Conservation (phyloP, 1,140 invertebrate genomes). For the Heterodera schachtii region DNA sequence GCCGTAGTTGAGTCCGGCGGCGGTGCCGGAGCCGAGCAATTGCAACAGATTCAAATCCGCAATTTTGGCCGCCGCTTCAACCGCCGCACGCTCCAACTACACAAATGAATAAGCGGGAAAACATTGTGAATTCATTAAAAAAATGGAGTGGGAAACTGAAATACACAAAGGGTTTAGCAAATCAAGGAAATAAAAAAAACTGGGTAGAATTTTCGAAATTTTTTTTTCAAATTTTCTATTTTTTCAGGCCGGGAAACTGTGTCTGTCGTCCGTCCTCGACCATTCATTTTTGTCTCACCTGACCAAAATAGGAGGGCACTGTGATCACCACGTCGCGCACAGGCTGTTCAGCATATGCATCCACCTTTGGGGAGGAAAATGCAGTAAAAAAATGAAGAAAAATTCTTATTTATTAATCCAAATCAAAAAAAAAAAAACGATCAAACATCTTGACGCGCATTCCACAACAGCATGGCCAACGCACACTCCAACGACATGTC, state of each 20-base stretch:
- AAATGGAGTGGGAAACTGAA: no score
- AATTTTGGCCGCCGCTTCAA: conserved; percentile 83
- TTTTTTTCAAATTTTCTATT: background rate
- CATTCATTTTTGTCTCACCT: background rate
- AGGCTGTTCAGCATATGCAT: conserved; percentile 65
- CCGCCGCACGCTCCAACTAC: conserved; percentile 79
- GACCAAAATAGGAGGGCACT: conserved; percentile 89
- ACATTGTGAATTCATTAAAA: no score
- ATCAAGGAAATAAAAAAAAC: no score
- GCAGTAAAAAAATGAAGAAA: conserved; percentile 46
- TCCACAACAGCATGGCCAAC: conserved; percentile 64
- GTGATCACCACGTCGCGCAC: conserved; percentile 93
- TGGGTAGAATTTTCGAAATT: background rate
- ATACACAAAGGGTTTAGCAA: no score
- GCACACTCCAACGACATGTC: conserved; percentile 57
- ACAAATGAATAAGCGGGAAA: background rate
- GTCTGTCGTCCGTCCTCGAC: no score
- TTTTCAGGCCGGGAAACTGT: no score
- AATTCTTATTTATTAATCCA: background rate
- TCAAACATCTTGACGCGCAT: conserved; percentile 57
- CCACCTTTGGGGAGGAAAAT: conserved; percentile 53
- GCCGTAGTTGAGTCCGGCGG: conserved; percentile 93
- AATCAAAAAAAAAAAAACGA: no score
- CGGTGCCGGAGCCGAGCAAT: conserved; percentile 60
- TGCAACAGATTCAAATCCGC: conserved; percentile 81